Percentiles rank a stretch among this genome's conserved stretches.
Conservation (phyloP, 1,140 invertebrate genomes). For the Pogonus chalceus region DNA sequence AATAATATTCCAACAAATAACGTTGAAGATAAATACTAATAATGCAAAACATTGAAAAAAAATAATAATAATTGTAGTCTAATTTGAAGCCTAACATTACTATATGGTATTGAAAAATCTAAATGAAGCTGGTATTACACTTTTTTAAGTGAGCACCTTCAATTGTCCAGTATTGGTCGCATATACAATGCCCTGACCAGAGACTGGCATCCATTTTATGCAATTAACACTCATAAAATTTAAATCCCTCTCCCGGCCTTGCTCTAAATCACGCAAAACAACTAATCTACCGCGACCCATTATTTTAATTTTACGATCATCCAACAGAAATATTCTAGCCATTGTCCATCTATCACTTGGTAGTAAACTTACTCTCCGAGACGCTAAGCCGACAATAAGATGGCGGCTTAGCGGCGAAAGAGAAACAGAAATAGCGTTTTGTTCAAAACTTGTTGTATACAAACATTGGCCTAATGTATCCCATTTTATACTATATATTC, state of each 20-base stretch:
- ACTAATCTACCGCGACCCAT: constrained; percentile 37
- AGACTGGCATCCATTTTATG: constrained; percentile 68
- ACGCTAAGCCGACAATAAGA: constrained; percentile 67
- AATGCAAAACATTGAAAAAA: too few species aligned
- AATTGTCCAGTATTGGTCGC: constrained; percentile 76
- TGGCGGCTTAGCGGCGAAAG: constrained; percentile 67
- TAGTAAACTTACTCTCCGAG: constrained; percentile 45
- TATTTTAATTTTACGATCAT: constrained; percentile 25
- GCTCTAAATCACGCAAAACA: constrained; percentile 49
- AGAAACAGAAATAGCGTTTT: constrained; percentile 71
- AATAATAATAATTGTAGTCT: too few species aligned
- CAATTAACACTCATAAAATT: constrained; percentile 68
- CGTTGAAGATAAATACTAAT: too few species aligned
- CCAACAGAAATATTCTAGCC: constrained; percentile 53
- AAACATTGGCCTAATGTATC: constrained; percentile 63
- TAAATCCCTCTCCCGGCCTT: constrained; percentile 41
- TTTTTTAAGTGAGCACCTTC: constrained; percentile 56
- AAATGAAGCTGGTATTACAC: too few species aligned
- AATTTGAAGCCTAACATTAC: too few species aligned
- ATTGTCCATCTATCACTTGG: constrained; percentile 49
- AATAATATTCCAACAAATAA: too few species aligned
- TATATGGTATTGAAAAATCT: too few species aligned
- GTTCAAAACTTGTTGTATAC: constrained; percentile 63
- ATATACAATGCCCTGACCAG: constrained; percentile 75
- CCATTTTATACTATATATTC: constrained; percentile 68